phyloP scores from a whole-genome alignment of 1,140 invertebrate species.

The Atta colombica region DNA sequence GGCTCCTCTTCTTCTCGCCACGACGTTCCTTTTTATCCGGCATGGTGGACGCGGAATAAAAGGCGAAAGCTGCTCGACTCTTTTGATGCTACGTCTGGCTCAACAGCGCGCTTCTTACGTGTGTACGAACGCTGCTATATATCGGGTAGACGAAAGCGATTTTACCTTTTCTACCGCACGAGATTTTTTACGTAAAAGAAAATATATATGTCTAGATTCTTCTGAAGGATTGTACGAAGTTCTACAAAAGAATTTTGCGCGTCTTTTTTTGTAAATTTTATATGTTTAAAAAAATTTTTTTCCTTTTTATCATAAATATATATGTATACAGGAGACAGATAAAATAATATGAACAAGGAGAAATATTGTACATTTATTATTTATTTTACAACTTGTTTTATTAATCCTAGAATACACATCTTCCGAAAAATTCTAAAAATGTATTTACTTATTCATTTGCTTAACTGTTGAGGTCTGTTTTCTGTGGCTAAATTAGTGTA shows the following conservation, averaged over 20 bases:
- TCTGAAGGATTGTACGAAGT: not conserved
- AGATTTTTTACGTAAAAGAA: slow-evolving; percentile 40
- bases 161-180: not conserved
- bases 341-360: not conserved
- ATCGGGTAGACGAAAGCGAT: slow-evolving; percentile 45
- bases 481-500: too few relatives aligned
- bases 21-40: slow-evolving; percentile 68
- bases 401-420: too few relatives aligned
- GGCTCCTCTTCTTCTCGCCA: slow-evolving; percentile 56
- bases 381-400: too few relatives aligned
- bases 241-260: not conserved
- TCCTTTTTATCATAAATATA: not conserved
- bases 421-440: not conserved
- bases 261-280: not conserved
- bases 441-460: too few relatives aligned
- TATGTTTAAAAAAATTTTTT: not conserved
- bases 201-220: not conserved
- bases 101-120: slow-evolving; percentile 64
- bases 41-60: slow-evolving; percentile 68
- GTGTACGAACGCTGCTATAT: slow-evolving; percentile 31
- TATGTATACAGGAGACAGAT: not conserved
- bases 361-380: too few relatives aligned
- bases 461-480: too few relatives aligned
- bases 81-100: slow-evolving; percentile 67
- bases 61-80: slow-evolving; percentile 71